A percentile compares a stretch with the other conserved stretches of the same genome.
Conservation (phyloP, 2,113 vertebrate species). For the Brachirus orientalis region DNA sequence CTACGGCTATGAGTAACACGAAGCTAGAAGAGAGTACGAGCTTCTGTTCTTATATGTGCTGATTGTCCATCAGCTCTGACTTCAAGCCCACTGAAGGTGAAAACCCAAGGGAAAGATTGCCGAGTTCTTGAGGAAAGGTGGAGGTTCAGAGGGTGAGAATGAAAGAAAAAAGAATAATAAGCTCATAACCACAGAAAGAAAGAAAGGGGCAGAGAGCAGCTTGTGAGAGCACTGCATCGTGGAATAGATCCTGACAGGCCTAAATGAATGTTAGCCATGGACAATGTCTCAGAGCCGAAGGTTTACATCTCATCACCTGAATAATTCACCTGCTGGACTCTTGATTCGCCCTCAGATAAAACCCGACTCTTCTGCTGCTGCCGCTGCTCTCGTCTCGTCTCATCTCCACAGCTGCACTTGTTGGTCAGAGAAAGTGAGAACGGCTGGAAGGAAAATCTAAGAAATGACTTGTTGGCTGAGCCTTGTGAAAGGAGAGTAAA, state of each 20-base stretch:
- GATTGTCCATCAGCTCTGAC: slow-evolving; percentile 29
- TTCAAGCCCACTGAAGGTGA: slow-evolving; percentile 22
- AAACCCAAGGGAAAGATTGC: slow-evolving; percentile 9
- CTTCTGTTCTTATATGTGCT: slow-evolving; percentile 7
- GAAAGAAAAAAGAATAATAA: slow-evolving; percentile 58
- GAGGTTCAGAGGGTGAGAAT: slow-evolving; percentile 54
- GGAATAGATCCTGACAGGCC: slow-evolving; percentile 62
- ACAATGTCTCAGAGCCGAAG: slow-evolving; percentile 61
- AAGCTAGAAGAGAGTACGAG: slow-evolving; percentile 1
- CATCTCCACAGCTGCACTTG: not conserved
- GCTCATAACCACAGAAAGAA: slow-evolving; percentile 32
- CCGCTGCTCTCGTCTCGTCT: not conserved
- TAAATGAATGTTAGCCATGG: slow-evolving; percentile 74
- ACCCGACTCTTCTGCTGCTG: slow-evolving; percentile 15
- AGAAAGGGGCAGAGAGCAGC: slow-evolving; percentile 32
- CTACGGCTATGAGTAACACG: not conserved
- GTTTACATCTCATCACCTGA: slow-evolving; percentile 74
- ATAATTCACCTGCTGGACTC: slow-evolving; percentile 69
- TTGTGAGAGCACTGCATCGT: slow-evolving; percentile 47
- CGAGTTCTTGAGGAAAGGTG: slow-evolving; percentile 23
- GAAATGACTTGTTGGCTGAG: too few species aligned
- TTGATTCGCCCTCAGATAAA: slow-evolving; percentile 44
- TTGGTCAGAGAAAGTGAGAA: not conserved
- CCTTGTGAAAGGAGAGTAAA: too few species aligned
- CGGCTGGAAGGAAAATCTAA: not conserved